These are phyloP conservation scores for human (Homo sapiens) DNA, from an alignment of 2,113 vertebrate species.

Conservation along the genomic window DNA sequence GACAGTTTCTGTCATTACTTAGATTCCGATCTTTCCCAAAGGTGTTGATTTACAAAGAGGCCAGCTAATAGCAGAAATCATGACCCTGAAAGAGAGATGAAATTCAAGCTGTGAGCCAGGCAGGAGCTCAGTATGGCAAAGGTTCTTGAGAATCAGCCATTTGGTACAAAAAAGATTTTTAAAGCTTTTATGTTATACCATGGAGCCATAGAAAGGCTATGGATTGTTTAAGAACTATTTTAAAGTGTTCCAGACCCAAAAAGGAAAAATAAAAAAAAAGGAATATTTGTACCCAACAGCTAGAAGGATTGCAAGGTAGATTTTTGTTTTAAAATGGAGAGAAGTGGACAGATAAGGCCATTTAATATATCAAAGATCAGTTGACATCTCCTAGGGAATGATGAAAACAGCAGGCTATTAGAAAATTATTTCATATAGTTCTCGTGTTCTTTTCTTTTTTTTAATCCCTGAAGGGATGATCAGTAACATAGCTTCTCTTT, in stretches of 20 bases:
- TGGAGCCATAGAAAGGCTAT: constrained; percentile 67
- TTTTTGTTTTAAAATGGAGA: constrained; percentile 73
- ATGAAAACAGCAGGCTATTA: constrained; percentile 62
- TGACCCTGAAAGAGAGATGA: constrained; percentile 73
- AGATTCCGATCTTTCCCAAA: constrained; percentile 73
- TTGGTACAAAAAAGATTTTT: constrained; percentile 34
- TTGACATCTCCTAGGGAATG: constrained; percentile 68
- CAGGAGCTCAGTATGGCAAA: constrained; percentile 55
- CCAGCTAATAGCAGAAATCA: constrained; percentile 76
- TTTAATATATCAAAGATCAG: constrained; percentile 50
- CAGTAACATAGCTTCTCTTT: neutral
- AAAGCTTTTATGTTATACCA: constrained; percentile 74
- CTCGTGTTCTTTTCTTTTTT: constrained; percentile 43
- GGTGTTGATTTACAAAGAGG: constrained; percentile 75
- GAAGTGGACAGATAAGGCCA: constrained; percentile 62
- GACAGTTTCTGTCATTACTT: constrained; percentile 69
- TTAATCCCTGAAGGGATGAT: neutral
- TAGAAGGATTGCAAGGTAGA: constrained; percentile 54
- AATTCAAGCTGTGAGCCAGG: constrained; percentile 69
- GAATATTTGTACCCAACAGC: constrained; percentile 48
- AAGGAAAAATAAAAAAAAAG: constrained; percentile 44
- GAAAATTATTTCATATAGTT: constrained; percentile 65
- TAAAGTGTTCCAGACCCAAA: constrained; percentile 60
- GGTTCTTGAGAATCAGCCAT: constrained; percentile 70
- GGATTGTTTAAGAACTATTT: constrained; percentile 71